Base-by-base conservation (phyloP, 2,888 invertebrate genomes). In the Sussaba pulchella region DNA sequence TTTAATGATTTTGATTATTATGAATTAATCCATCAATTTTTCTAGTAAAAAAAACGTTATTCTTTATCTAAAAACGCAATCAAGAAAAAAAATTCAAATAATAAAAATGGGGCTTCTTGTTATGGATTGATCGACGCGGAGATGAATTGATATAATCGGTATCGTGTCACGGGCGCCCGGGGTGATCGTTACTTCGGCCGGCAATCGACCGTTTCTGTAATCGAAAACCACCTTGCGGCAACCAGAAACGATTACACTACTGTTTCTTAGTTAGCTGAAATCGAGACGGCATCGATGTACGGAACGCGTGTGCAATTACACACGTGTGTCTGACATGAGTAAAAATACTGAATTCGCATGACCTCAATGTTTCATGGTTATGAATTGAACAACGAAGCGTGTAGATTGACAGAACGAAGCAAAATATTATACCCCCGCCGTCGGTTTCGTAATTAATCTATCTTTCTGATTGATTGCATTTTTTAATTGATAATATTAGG, bases 121-220 rank as follows among this genome's bases (percentile, higher is more conserved):
- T 31, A 31, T 31, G 4, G 31, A 31, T 31, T 31, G 31, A n/a
- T n/a, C n/a, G n/a, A n/a, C n/a, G n/a, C n/a, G 4, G 31, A 31
- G 31, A 2, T 31, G 31, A 31, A 43, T 66, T 24, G 74, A 41
- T 14, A 9, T 26, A n/a, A 19, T 43, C 3, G 3, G 12, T 43
- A 10, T 12, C 9, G n/a, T 10, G 12, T 3, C 43, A 24, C n/a
- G 5, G 26, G 26, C 43, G 10, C 24, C 21, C 36, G 14, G 41
- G 45, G 63, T 45, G 47, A 69, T 63, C 43, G 43, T 69, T 63
- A 52, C 71, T 72, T 59, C 10, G 59, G 31, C 31, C 31, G n/a
- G 71, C 47, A 67, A 78, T 78, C 59, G 66, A 71, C 71, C 12
- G 12, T 36, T 70, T 31, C 64, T n/a, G 8, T 36, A 70, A 64